These are phyloP conservation scores for Pitangus sulphuratus DNA, from an alignment of 2,797 vertebrate genomes.

Conservation along the genomic window DNA sequence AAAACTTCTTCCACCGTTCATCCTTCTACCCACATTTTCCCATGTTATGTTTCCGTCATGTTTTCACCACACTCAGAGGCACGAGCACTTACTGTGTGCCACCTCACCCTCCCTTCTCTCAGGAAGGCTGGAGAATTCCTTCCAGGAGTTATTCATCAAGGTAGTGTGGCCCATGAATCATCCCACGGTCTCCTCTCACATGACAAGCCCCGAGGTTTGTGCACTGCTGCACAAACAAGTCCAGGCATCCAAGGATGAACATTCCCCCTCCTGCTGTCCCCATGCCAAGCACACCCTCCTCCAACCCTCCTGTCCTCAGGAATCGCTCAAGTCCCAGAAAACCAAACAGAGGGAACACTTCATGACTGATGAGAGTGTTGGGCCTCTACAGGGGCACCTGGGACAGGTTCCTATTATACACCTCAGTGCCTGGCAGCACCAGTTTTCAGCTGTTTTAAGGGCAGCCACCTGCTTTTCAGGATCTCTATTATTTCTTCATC, in stretches of 20 bases:
- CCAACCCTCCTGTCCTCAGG: background rate
- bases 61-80: background rate
- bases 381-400: background rate
- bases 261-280: background rate
- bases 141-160: background rate
- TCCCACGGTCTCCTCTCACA: background rate
- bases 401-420: background rate
- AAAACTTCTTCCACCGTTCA: background rate
- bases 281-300: background rate
- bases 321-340: rapidly evolving
- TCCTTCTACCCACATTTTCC: background rate
- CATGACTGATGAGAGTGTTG: rapidly evolving
- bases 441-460: background rate
- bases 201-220: background rate
- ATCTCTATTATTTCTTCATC: background rate
- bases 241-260: background rate
- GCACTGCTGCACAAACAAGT: background rate
- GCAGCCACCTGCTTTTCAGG: background rate
- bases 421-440: background rate
- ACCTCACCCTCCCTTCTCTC: background rate
- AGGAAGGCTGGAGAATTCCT: background rate
- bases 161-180: background rate
- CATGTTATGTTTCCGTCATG: background rate
- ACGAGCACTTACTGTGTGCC: background rate
- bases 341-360: background rate